Percentiles rank a stretch among this genome's conserved stretches.
Conservation (phyloP, 53 echinoderm and acorn worm genomes). For the Temnopleurus reevesii region DNA sequence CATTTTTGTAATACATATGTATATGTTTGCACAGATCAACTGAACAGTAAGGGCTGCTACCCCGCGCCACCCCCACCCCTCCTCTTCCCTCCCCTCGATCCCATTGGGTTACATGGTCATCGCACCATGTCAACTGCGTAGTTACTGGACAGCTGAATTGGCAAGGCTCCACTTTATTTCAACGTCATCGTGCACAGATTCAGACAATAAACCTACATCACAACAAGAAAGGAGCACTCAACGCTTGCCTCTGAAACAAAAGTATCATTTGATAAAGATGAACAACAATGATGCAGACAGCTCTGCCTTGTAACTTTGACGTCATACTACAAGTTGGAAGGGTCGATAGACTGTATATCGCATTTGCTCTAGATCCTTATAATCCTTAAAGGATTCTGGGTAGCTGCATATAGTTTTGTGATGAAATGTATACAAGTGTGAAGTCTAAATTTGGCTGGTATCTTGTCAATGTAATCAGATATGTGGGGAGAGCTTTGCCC, state of each 20-base stretch:
- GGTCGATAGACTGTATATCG: neutral
- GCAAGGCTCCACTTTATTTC: too few relatives aligned
- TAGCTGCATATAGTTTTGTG: constrained; percentile 16
- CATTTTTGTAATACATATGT: too few relatives aligned
- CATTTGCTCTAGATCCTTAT: neutral
- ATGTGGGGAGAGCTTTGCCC: neutral
- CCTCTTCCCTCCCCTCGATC: too few relatives aligned
- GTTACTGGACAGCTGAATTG: too few relatives aligned
- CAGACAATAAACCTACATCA: neutral
- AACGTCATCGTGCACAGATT: too few relatives aligned
- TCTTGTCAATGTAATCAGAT: constrained; percentile 21
- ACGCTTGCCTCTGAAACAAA: constrained; percentile 13
- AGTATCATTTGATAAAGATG: neutral
- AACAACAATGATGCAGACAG: neutral
- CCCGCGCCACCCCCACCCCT: too few relatives aligned
- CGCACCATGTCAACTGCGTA: too few relatives aligned
- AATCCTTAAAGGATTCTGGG: constrained; percentile 1
- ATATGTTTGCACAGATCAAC: too few relatives aligned
- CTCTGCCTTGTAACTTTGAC: neutral
- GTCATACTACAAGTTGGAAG: neutral
- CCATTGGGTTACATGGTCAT: too few relatives aligned
- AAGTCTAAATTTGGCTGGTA: constrained; percentile 18
- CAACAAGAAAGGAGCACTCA: neutral
- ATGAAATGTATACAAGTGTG: constrained; percentile 36
- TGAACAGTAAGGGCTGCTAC: too few relatives aligned